These are phyloP conservation scores for Anolis sagrei DNA, from an alignment of 2,113 vertebrate genomes.

Conservation along the genomic window DNA sequence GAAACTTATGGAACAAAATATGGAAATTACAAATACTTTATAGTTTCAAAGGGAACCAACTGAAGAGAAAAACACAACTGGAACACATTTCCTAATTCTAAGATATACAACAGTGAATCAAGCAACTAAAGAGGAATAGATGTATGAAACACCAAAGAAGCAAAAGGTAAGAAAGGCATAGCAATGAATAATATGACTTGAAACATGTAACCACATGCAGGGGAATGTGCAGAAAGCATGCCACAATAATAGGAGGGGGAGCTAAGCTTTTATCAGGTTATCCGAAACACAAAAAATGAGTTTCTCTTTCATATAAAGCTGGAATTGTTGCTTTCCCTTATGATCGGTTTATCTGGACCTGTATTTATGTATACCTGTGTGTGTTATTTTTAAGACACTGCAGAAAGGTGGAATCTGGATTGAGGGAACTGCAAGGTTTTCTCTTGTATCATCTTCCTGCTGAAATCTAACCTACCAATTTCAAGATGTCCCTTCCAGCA, in stretches of 20 bases:
- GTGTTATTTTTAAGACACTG: background rate
- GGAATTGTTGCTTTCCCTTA: background rate
- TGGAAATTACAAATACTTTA: background rate
- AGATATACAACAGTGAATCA: background rate
- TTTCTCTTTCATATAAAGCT: conserved; percentile 35
- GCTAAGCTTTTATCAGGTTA: conserved; percentile 26
- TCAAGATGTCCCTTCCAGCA: background rate
- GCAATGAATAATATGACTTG: conserved; percentile 21
- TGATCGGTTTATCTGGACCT: background rate
- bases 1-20: background rate
- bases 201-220: conserved; percentile 55
- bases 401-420: background rate
- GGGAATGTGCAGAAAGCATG: conserved; percentile 50
- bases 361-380: background rate
- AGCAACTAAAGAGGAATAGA: conserved; percentile 7
- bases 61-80: background rate
- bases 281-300: conserved; percentile 22
- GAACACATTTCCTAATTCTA: background rate
- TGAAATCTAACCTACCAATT: background rate
- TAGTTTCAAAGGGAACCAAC: background rate
- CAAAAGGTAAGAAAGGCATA: conserved; percentile 12
- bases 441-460: background rate
- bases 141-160: background rate
- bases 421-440: background rate
- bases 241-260: conserved; percentile 37